Evolutionary conservation across 2,888 invertebrate species (phyloP).

Genomic region (Bellardia pandia): DNA sequence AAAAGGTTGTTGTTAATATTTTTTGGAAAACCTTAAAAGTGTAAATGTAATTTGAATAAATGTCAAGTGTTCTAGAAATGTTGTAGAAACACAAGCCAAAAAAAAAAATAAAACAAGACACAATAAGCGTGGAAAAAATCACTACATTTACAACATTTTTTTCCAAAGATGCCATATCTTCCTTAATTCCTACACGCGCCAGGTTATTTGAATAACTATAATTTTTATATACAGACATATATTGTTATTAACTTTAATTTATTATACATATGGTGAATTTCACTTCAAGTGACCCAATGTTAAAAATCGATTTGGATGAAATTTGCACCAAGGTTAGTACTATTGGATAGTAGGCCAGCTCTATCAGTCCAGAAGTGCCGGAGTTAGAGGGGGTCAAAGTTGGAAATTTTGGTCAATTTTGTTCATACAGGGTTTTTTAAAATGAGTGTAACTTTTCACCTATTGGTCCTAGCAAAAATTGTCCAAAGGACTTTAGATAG

Average conservation of each 20-base stretch:
- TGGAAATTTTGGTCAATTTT: no score
- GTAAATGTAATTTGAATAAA: background rate
- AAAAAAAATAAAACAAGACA: slow-evolving; percentile 7
- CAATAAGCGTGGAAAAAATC: background rate
- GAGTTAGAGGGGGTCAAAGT: no score
- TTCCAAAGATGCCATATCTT: background rate
- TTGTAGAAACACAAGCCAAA: background rate
- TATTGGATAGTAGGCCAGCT: no score
- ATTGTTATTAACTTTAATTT: background rate
- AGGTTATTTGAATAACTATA: background rate
- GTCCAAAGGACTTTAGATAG: no score
- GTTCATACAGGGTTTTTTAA: no score
- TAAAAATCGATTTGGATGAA: no score
- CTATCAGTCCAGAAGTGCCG: no score
- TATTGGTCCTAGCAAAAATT: no score
- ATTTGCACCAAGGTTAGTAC: no score
- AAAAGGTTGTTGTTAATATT: background rate
- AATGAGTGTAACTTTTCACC: no score
- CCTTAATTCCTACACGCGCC: slow-evolving; percentile 10
- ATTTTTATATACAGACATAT: background rate
- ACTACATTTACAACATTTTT: slow-evolving; percentile 1
- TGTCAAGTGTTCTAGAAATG: background rate
- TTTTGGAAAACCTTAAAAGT: background rate
- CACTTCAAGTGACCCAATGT: no score
- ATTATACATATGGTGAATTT: no score